Base-by-base conservation (phyloP, 2,797 vertebrate species). In the Brachyrhaphis roseni region DNA sequence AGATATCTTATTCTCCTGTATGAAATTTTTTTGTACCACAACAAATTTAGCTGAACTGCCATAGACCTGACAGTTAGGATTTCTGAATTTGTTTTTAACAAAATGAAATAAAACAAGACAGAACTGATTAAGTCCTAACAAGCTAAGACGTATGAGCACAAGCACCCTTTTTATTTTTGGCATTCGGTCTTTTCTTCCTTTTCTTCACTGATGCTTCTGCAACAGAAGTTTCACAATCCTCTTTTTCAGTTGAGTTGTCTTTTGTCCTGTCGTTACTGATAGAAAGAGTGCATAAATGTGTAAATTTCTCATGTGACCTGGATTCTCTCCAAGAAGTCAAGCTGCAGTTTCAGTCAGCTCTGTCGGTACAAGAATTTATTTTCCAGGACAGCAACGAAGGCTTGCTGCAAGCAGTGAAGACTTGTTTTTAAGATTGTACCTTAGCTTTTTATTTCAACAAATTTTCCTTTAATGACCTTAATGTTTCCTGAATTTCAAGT, bases 181-280 rank as follows among this genome's bases (percentile, higher is more conserved):
- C 59, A 62, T 62, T 18, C 2, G 3, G 13, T 66, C 18, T 39
- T 23, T 36, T 66, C 12, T 62, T 62, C 15, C 28, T 64, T 62
- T 39, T 66, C 18, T 66, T 39, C 34, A 66, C 31, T 66, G 31
- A 20, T 66, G 62, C 62, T 66, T 36, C 34, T 66, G 62, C 62
- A 36, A 66, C 13, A 34, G 62, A 66, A 39, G 62, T 66, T 66
- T 66, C 34, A 66, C 34, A 66, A 66, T 66, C 62, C 34, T 66
- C 34, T 66, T 66, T 66, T 66, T 66, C 62, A 66, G 62, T 66
- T 66, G 62, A 66, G 34, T 66, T 64, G 62, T 20, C 62, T 66
- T 66, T 66, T 39, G 62, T 39, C 8, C 59, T 62, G 59, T 62
- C 8, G 18, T 39, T 66, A 66, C 62, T 36, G 62, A 66, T 66